These are phyloP conservation scores for Netelia virgata DNA, from an alignment of 2,888 invertebrate genomes.

Conservation along the genomic window DNA sequence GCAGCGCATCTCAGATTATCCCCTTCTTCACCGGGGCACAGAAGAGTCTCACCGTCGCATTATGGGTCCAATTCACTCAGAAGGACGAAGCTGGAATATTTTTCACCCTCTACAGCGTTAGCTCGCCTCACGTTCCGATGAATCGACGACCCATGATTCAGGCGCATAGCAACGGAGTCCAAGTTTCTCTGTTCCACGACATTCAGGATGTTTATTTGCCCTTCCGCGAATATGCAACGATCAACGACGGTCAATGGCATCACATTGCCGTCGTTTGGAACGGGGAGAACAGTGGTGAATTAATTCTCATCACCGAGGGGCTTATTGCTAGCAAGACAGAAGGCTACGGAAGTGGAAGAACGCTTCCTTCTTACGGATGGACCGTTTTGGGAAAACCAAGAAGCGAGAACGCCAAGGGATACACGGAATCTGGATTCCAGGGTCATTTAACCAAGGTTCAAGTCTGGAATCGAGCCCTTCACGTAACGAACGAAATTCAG, in stretches of 20 bases:
- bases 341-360: slow-evolving; percentile 94
- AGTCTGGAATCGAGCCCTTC: slow-evolving; percentile 96
- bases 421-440: slow-evolving; percentile 97
- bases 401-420: slow-evolving; percentile 88
- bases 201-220: slow-evolving; percentile 95
- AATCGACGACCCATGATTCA: slow-evolving; percentile 94
- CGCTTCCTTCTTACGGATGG: slow-evolving; percentile 95
- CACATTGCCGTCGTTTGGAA: slow-evolving; percentile 98
- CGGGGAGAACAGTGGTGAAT: slow-evolving; percentile 93
- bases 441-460: slow-evolving; percentile 97
- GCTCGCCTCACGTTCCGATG: slow-evolving; percentile 92
- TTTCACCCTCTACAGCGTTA: slow-evolving; percentile 96
- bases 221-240: slow-evolving; percentile 95
- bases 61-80: slow-evolving; percentile 98
- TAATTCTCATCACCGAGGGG: slow-evolving; percentile 97
- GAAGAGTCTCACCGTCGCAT: slow-evolving; percentile 93
- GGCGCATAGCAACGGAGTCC: slow-evolving; percentile 97
- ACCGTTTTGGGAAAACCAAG: slow-evolving; percentile 96
- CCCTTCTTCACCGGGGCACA: slow-evolving; percentile 94
- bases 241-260: slow-evolving; percentile 99
- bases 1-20: slow-evolving; percentile 96
- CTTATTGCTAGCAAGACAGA: slow-evolving; percentile 96
- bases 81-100: slow-evolving; percentile 97
- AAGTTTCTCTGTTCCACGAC: slow-evolving; percentile 95
- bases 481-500: slow-evolving; percentile 96